These are phyloP conservation scores for Ceratina japonica DNA, from an alignment of 1,140 invertebrate genomes.

Conservation along the genomic window DNA sequence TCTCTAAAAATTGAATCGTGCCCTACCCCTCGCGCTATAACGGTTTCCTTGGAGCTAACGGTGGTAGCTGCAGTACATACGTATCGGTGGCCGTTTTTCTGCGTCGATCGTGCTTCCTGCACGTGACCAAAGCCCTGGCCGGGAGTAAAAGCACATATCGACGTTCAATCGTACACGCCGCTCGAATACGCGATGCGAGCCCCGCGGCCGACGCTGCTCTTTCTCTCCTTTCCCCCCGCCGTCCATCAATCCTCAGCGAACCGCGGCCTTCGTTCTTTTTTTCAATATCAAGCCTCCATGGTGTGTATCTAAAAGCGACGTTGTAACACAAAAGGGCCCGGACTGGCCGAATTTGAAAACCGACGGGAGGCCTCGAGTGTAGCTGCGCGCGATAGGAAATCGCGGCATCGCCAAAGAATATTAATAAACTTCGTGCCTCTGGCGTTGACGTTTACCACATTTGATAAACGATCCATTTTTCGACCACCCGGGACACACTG, in stretches of 20 bases:
- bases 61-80: not conserved
- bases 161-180: slow-evolving; percentile 60
- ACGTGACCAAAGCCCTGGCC: slow-evolving; percentile 1
- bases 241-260: slow-evolving; percentile 25
- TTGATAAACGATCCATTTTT: slow-evolving; percentile 8
- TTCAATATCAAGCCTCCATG: slow-evolving; percentile 41
- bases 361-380: not conserved
- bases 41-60: not conserved
- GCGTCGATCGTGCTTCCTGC: slow-evolving; percentile 7
- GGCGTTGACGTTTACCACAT: not conserved
- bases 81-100: slow-evolving; percentile 5
- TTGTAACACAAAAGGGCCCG: slow-evolving; percentile 1
- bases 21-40: not conserved
- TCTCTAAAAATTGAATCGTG: too few species aligned
- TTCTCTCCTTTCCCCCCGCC: slow-evolving; percentile 11
- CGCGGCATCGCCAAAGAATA: slow-evolving; percentile 1
- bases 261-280: slow-evolving; percentile 12
- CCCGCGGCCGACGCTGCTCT: not conserved
- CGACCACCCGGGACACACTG: not conserved
- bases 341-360: slow-evolving; percentile 24
- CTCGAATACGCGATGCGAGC: slow-evolving; percentile 49
- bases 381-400: slow-evolving; percentile 6
- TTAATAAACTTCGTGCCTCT: not conserved
- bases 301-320: slow-evolving; percentile 23
- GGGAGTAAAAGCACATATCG: slow-evolving; percentile 47